These are phyloP conservation scores for Glossophaga mutica DNA, from an alignment of 2,797 vertebrate genomes.

Conservation along the genomic window DNA sequence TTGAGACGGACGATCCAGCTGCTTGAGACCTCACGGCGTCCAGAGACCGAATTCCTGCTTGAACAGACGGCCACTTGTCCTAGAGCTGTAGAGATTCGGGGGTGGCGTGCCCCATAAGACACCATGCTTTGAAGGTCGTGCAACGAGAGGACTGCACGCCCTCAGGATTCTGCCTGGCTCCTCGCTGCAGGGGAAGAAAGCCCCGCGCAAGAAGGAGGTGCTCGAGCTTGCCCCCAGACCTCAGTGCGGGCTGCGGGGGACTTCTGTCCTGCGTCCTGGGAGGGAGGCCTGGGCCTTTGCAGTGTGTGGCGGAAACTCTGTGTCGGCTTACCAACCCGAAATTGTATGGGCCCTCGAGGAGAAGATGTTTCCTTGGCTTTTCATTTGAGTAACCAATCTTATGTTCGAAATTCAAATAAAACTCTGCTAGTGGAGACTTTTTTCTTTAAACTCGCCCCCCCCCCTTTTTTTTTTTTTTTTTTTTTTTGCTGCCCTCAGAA, in stretches of 20 bases:
- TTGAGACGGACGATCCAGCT: neutral
- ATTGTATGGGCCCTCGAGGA: neutral
- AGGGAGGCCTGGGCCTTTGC: neutral
- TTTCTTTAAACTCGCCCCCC: neutral
- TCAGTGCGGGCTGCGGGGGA: neutral
- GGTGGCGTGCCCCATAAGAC: neutral
- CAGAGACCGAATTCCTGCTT: neutral
- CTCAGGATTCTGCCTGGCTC: neutral
- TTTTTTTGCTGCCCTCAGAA: neutral
- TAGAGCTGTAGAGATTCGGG: neutral
- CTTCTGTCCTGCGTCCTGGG: neutral
- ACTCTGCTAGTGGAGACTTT: neutral
- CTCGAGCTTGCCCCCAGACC: neutral
- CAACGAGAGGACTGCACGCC: neutral
- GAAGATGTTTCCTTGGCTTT: neutral
- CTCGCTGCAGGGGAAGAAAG: neutral
- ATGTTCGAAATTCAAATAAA: slow-evolving; percentile 41
- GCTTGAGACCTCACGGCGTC: neutral
- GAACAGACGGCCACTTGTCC: neutral
- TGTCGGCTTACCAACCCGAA: neutral
- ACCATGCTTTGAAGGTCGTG: neutral
- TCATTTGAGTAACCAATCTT: neutral
- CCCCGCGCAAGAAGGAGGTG: neutral
- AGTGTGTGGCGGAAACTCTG: neutral
- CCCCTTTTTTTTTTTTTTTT: neutral